Evolutionary conservation across 1,140 invertebrate genomes (phyloP), one percentile per base, ranked within the genome.

Genomic region (Aphidius gifuensis): DNA sequence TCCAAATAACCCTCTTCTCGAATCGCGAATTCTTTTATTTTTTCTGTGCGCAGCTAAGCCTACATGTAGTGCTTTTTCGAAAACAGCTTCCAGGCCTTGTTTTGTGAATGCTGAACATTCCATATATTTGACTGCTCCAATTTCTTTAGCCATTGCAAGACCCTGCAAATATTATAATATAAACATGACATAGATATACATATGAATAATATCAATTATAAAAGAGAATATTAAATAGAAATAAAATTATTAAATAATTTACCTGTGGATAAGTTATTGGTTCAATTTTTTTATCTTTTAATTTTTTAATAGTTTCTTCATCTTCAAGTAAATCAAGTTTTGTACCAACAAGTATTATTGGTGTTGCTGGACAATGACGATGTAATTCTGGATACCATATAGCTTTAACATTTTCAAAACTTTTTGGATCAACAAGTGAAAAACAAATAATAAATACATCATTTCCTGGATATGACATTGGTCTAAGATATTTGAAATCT

Each of bases 41-140:
- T n/a, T n/a, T n/a, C n/a, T n/a, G n/a, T n/a, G n/a, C n/a, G n/a
- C n/a, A n/a, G n/a, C n/a, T n/a, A n/a, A n/a, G n/a, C n/a, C n/a
- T n/a, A n/a, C n/a, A n/a, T n/a, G n/a, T n/a, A n/a, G n/a, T n/a
- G 97, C 97, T 86, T 99, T 97, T 81, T 99, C 97, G 79, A 99
- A 99, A 57, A 99, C 97, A 66, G 96, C 98, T 87, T 99, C 99
- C 67, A 99, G 84, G 40, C 97, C 97, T 86, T 99, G 99, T 87
- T 99, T 94, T 71, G 97, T 99, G 53, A 99, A 85, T 66, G 96
- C 95, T 50, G 93, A 96, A 79, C 96, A 98, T 82, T 98, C 96
- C 68, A 97, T 85, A 84, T 98, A 98, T 81, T 97, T 97, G 3
- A 97, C 94, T 39, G 96, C 93, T 67, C 91, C 93, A 66, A 99